Conservation (phyloP, 2,113 vertebrate genomes). For the Halcyon malimbica region DNA sequence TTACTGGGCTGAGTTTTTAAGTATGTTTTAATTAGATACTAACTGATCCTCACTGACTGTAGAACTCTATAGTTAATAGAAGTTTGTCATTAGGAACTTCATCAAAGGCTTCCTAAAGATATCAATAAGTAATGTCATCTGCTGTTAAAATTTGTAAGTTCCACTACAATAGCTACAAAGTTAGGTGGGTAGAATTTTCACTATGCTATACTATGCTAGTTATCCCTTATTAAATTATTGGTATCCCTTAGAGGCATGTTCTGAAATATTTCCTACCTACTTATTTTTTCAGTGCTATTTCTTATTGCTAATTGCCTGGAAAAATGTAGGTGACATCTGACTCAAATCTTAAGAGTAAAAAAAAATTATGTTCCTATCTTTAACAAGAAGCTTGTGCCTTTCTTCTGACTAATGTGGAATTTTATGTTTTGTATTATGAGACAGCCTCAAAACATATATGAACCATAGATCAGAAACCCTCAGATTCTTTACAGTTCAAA, state of each 20-base stretch:
- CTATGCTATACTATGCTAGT: constrained; percentile 22
- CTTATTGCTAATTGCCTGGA: constrained; percentile 61
- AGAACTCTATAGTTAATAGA: constrained; percentile 28
- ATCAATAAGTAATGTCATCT: constrained; percentile 70
- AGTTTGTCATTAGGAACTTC: constrained; percentile 61
- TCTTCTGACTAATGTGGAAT: not conserved
- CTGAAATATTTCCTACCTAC: constrained; percentile 52
- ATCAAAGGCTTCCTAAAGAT: constrained; percentile 70
- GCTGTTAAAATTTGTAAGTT: constrained; percentile 52
- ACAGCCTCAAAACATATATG: not conserved
- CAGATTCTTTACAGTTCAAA: not conserved
- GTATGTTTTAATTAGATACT: constrained; percentile 7
- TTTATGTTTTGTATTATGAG: not conserved
- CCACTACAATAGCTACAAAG: constrained; percentile 57
- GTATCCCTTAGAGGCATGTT: constrained; percentile 51
- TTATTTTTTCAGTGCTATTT: constrained; percentile 32
- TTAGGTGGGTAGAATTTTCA: constrained; percentile 19
- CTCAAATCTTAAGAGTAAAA: constrained; percentile 17
- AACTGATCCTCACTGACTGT: not conserved
- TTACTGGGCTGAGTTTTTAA: not conserved
- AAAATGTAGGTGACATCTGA: constrained; percentile 33
- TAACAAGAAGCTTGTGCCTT: not conserved
- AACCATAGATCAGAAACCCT: not conserved
- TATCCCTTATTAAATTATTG: constrained; percentile 67
- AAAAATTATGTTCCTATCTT: not conserved